Percentiles rank a stretch among this genome's conserved stretches.
Conservation (phyloP, 2,113 vertebrate species). For the Gallinago media region DNA sequence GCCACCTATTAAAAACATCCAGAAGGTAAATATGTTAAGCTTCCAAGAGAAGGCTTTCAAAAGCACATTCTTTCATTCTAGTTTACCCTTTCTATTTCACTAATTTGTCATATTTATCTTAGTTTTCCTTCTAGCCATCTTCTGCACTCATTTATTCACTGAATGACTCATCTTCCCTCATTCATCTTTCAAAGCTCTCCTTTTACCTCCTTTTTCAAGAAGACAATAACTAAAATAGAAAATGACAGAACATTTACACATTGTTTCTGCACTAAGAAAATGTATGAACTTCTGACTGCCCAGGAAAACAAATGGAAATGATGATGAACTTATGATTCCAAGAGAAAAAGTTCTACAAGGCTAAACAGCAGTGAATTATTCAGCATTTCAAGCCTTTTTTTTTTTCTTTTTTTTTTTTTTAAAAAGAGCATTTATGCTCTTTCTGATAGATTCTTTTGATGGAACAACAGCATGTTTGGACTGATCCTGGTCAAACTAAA, state of each 20-base stretch:
- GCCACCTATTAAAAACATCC: neutral
- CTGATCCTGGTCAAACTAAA: neutral
- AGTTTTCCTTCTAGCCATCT: neutral
- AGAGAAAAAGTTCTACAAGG: neutral
- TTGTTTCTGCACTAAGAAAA: neutral
- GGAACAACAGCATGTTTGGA: neutral
- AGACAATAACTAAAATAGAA: neutral
- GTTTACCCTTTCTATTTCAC: neutral
- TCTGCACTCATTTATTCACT: neutral
- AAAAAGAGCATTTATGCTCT: neutral
- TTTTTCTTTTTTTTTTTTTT: neutral
- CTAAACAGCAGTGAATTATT: neutral
- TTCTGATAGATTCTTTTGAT: neutral
- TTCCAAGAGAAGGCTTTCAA: neutral
- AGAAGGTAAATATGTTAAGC: neutral
- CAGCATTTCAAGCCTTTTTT: neutral
- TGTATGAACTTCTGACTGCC: neutral
- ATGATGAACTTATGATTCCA: neutral
- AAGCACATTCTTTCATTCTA: neutral
- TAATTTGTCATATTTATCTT: neutral
- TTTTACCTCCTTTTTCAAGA: neutral
- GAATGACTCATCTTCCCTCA: neutral
- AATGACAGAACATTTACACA: neutral
- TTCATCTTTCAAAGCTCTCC: neutral
- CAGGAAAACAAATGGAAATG: neutral